phyloP scores from a whole-genome alignment of 2,888 invertebrate species.

The Polydrusus pterygomalis region DNA sequence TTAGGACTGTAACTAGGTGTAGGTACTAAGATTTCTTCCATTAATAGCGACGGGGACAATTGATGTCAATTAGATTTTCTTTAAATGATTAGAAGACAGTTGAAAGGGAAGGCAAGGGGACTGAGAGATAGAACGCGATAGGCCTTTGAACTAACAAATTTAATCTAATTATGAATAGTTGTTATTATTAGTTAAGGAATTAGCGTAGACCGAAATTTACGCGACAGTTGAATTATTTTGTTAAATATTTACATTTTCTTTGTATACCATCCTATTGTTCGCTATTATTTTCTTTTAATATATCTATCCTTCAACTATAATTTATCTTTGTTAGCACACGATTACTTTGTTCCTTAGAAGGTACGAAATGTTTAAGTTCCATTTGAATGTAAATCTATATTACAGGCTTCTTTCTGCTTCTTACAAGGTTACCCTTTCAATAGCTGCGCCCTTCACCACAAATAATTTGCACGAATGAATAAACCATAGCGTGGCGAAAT shows the following conservation, averaged over 20 bases:
- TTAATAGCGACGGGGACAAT: no score
- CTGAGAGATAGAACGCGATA: no score
- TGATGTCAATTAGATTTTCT: no score
- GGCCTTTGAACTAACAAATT: no score
- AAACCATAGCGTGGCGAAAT: slow-evolving; percentile 23
- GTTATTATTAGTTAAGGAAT: no score
- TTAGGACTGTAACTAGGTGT: no score
- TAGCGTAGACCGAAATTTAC: no score
- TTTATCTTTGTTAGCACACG: background rate
- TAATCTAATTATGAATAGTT: no score
- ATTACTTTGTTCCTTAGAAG: background rate
- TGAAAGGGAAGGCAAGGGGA: no score
- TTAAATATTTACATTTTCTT: background rate
- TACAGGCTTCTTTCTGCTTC: slow-evolving; percentile 1
- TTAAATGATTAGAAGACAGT: no score
- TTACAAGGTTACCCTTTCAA: slow-evolving; percentile 43
- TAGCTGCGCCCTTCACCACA: slow-evolving; percentile 34
- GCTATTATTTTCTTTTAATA: background rate
- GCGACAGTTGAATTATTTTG: no score
- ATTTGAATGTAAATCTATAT: background rate
- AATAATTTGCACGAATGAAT: slow-evolving; percentile 32
- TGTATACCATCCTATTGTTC: background rate
- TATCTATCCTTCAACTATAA: background rate
- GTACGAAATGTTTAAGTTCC: background rate
- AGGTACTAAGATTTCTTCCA: no score